Base-by-base conservation (phyloP, 2,113 vertebrate genomes). In the Nettapus auritus region DNA sequence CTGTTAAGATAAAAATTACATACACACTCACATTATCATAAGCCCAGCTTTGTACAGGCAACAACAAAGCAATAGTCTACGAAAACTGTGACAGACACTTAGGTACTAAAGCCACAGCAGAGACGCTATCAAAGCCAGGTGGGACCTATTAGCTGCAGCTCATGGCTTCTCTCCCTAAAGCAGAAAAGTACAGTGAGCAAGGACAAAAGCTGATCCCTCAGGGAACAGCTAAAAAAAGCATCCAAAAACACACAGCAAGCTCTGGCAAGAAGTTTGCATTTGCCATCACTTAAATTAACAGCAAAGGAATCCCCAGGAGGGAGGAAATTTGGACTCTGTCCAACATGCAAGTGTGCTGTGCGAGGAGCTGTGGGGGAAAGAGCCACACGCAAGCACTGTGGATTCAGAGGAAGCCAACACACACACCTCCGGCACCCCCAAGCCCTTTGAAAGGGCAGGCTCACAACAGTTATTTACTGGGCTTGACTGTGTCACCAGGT, bases 261-360 rank as follows among this genome's bases (percentile, higher is more conserved):
- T 92, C 96, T 93, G 94, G 96, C 96, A 96, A 95, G 93, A 92
- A 96, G 92, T 90, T 95, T 87, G 83, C 75, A 79, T 96, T 97
- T 92, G 94, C 94, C 86, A 92, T 94, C 92, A 87, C 83, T 96
- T 96, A 95, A 97, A 96, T 95, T 96, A 96, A 93, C 88, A 92
- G 96, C 88, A 96, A 92, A 94, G 84, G 74, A 95, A 97, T 96
- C 95, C 94, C 88, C 90, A 94, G 96, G 93, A 96, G 96, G 88
- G 86, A 97, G 67, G 86, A 93, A 94, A 94, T 90, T 63, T 97
- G 96, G 92, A 93, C 55, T 71, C 81, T 52, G 9, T 92, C 94
- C 96, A 97, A 82, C n/a, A 7, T 59, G 66, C 83, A 93, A 96
- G 81, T 73, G 74, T 67, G 55, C 83, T 92, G 81, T 3, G 6